Conservation (phyloP, 2,113 vertebrate genomes). For the Clinocottus analis region DNA sequence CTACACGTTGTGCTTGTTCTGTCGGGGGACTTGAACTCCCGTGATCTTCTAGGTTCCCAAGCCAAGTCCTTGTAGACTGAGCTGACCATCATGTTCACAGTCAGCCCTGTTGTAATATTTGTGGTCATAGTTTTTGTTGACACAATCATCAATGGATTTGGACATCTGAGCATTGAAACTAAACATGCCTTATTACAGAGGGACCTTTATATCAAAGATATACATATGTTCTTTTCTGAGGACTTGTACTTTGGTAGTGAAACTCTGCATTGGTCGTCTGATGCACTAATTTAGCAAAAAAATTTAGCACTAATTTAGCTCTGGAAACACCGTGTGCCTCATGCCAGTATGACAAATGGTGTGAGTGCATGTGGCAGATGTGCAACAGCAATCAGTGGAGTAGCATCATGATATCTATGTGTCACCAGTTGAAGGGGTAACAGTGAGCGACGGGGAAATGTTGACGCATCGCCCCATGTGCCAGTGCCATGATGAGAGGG, state of each 20-base stretch:
- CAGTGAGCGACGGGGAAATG: constrained; percentile 9
- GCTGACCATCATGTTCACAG: too few species aligned
- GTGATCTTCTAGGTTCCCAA: too few species aligned
- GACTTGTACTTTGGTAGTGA: not conserved
- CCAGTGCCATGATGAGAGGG: not conserved
- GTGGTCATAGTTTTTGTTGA: not conserved
- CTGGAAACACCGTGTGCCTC: constrained; percentile 30
- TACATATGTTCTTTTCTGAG: not conserved
- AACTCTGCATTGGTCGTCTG: not conserved
- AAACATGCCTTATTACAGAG: not conserved
- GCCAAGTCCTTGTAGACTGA: too few species aligned
- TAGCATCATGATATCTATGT: constrained; percentile 5
- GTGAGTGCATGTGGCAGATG: not conserved
- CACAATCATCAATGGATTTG: not conserved
- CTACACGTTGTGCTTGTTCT: too few species aligned
- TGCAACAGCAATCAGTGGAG: constrained; percentile 1
- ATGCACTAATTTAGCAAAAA: too few species aligned
- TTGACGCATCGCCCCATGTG: not conserved
- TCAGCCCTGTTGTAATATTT: not conserved
- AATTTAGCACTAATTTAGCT: too few species aligned
- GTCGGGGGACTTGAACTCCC: too few species aligned
- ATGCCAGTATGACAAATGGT: constrained; percentile 12
- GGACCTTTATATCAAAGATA: not conserved
- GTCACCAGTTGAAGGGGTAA: constrained; percentile 6
- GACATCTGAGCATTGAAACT: not conserved